phyloP scores from a whole-genome alignment of 2,113 vertebrate genomes.

The Gasterosteus nipponicus region DNA sequence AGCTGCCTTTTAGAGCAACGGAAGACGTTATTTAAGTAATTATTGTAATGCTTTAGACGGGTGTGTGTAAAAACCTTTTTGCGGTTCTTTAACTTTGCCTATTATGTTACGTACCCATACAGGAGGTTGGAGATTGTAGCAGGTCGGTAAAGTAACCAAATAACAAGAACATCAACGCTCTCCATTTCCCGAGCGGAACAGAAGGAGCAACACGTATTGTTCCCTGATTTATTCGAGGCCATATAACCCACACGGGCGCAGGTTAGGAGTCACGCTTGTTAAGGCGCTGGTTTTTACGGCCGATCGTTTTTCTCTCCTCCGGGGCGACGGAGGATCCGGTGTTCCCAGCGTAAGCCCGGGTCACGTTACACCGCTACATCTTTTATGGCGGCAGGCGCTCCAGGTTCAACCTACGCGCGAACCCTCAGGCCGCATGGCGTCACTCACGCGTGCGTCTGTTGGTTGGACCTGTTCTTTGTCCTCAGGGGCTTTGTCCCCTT shows the following conservation, averaged over 20 bases:
- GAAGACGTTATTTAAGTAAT: not conserved
- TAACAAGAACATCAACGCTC: not conserved
- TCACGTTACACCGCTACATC: conserved; percentile 45
- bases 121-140: not conserved
- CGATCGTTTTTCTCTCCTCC: conserved; percentile 31
- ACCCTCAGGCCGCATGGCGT: conserved; percentile 34
- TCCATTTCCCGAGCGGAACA: not conserved
- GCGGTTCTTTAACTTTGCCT: not conserved
- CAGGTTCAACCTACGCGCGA: conserved; percentile 44
- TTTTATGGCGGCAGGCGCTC: conserved; percentile 32
- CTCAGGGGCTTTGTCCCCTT: not conserved
- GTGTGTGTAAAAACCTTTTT: not conserved
- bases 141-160: too few relatives aligned
- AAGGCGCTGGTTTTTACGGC: conserved; percentile 41
- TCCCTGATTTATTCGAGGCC: conserved; percentile 28
- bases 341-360: conserved; percentile 48
- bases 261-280: conserved; percentile 46
- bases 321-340: conserved; percentile 45
- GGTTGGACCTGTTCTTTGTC: conserved; percentile 8
- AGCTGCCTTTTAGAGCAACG: not conserved
- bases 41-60: not conserved
- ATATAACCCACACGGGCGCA: conserved; percentile 43
- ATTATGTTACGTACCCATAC: not conserved
- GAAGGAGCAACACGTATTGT: not conserved
- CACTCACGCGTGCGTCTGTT: conserved; percentile 20